Evolutionary conservation across 2,113 vertebrate genomes (phyloP), one percentile per base, ranked within the genome.

Genomic region (Arvicanthis niloticus): DNA sequence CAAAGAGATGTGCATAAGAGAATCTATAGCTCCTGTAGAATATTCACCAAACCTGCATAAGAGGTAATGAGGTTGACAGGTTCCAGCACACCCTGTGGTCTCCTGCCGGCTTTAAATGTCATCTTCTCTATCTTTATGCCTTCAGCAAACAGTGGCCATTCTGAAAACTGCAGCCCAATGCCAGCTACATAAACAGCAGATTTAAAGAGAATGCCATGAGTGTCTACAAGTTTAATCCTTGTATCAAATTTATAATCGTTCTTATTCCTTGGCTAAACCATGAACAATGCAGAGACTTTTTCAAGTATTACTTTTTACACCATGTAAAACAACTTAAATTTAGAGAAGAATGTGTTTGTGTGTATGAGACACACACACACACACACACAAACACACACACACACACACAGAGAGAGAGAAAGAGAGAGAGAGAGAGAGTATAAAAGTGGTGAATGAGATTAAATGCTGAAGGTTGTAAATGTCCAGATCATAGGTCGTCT

Each of bases 291-390:
- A 91, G 16, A 65, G 45, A 7, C n/a, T n/a, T 80, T 93, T 87
- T 81, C 92, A 60, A 77, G 62, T 88, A 40, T 89, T 94, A 17
- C 51, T 91, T 97, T 89, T 82, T 19, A 87, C 12, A 81, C 48
- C 88, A 77, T 94, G 16, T n/a, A 82, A 87, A 91, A n/a, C 3
- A 91, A 40, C 1, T 70, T 45, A 93, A 4, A 34, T 88, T 93
- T 94, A 26, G 86, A 92, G 29, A 94, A 91, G 24, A 87, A 56
- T 31, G 5, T 37, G 12, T 89, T 91, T 58, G 56, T 58, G 16
- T 58, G 56, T n/a, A n/a, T n/a, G n/a, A n/a, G n/a, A n/a, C n/a
- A n/a, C n/a, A n/a, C n/a, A n/a, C n/a, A n/a, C n/a, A n/a, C n/a
- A n/a, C n/a, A n/a, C n/a, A n/a, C n/a, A n/a, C n/a, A n/a, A n/a